Percentiles rank a stretch among this genome's conserved stretches.
These are phyloP conservation scores for Rhinolophus ferrumequinum DNA, from an alignment of 2,113 vertebrate species.

Conservation along the genomic window DNA sequence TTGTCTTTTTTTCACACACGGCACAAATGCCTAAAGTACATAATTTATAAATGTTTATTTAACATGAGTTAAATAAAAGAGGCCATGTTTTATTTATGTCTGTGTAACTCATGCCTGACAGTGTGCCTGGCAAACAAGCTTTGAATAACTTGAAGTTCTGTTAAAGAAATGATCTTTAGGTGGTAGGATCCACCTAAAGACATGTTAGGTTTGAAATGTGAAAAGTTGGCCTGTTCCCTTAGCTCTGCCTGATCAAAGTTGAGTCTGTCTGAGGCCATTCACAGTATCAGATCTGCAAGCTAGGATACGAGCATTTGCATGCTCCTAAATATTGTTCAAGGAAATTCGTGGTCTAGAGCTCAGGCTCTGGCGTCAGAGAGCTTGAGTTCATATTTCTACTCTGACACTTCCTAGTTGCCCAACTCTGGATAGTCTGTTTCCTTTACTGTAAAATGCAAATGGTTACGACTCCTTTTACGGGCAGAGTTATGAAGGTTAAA, in stretches of 20 bases:
- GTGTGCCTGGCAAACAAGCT: not conserved
- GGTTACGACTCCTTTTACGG: not conserved
- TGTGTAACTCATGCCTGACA: not conserved
- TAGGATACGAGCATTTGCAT: not conserved
- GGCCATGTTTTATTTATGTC: not conserved
- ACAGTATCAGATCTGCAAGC: not conserved
- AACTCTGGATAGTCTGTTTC: not conserved
- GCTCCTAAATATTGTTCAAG: not conserved
- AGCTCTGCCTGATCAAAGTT: not conserved
- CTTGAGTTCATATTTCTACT: not conserved
- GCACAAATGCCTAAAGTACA: not conserved
- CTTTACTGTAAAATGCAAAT: not conserved
- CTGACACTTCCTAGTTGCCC: not conserved
- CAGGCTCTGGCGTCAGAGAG: not conserved
- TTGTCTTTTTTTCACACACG: not conserved
- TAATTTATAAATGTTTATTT: not conserved
- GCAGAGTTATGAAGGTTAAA: not conserved
- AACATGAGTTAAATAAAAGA: not conserved
- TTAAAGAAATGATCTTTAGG: not conserved
- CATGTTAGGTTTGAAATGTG: not conserved
- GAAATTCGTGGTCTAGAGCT: not conserved
- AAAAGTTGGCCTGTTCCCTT: not conserved
- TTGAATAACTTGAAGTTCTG: not conserved
- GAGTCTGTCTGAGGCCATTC: not conserved
- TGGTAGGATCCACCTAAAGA: not conserved